Base-by-base conservation (phyloP, 2,797 vertebrate genomes). In the Erethizon dorsatum region DNA sequence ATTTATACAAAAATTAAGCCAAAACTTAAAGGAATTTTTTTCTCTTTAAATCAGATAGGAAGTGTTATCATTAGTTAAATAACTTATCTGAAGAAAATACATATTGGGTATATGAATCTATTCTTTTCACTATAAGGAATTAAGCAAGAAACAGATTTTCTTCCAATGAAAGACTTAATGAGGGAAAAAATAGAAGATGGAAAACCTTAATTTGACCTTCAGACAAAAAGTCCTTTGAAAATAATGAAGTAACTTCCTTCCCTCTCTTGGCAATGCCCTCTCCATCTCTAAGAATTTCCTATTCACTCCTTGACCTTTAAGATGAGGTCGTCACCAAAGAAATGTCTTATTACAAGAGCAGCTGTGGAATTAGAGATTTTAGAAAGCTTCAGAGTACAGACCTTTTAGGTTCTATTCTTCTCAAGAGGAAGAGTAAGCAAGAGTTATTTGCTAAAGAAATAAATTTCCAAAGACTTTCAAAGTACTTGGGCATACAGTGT, bases 211-310 rank as follows among this genome's bases (percentile, higher is more conserved):
- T 93, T 77, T 96, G 96, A 96, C 84, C 84, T 96, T 96, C 93
- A 97, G 95, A 98, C 95, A 98, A 97, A 97, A 95, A 90, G 93
- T 90, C 61, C 93, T 98, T 97, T 97, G 97, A 97, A 97, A 96
- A 95, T 97, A 93, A 96, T 97, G 91, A 96, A 97, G 80, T 90
- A 96, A 94, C 95, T 98, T 97, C 96, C 97, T 97, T 95, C n/a
- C 67, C 14, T 96, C 78, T 88, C 88, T 94, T 83, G 90, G 94
- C 88, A 96, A 92, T 80, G 80, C 77, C 82, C 80, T 97, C 88
- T 96, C 82, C 79, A 56, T 92, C 82, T 95, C 87, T 94, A 96
- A 97, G 95, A 97, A 97, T 97, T 97, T 97, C 96, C 96, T 95
- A 79, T 97, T 96, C 3, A 71, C 93, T 96, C 73, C 91, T 96